Base-by-base conservation (phyloP, 2,113 vertebrate genomes). In the Bambusicola thoracicus region DNA sequence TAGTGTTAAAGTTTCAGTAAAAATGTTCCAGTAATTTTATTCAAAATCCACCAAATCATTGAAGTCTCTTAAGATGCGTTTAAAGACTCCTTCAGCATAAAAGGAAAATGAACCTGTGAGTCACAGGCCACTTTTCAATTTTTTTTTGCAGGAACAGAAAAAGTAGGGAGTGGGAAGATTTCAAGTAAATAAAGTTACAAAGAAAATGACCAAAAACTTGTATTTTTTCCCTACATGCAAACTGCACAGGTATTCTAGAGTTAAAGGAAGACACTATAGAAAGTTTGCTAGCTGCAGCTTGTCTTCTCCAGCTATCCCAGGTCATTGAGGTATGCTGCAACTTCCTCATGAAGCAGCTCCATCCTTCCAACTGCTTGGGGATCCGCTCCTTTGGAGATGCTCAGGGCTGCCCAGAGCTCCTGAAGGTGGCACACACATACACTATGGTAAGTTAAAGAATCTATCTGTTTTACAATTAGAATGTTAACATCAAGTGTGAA, bases 301-400 rank as follows among this genome's bases (percentile, higher is more conserved):
- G 99, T 96, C 98, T 99, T 30, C 98, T 99, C 6, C 99, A 99
- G 97, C 98, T 99, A 51, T 98, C 99, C 67, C 99, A 99, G 97
- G 99, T 99, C 73, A 98, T 99, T 76, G 98, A 99, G 80, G 99
- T 99, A 22, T 99, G 99, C 98, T 99, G 99, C 94, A 99, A 97
- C 97, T 99, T 99, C 96, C 98, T 99, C 55, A 99, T 99, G 98
- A 99, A 99, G 96, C 99, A 99, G 92, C 99, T 99, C 12, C 99
- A 99, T 91, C 99, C 99, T 18, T 99, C 99, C 91, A 99, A 99
- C 95, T 99, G 99, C 96, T 97, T 99, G 96, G 99, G 99, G 21
- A 99, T 99, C 79, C 98, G 98, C 63, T 99, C 99, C 11, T 99
- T 99, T 19, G 99, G 98, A 68, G 99, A 99, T 3, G 98, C 99